phyloP scores from a whole-genome alignment of 2,113 vertebrate species.

The Serranochromis macrocephalus region DNA sequence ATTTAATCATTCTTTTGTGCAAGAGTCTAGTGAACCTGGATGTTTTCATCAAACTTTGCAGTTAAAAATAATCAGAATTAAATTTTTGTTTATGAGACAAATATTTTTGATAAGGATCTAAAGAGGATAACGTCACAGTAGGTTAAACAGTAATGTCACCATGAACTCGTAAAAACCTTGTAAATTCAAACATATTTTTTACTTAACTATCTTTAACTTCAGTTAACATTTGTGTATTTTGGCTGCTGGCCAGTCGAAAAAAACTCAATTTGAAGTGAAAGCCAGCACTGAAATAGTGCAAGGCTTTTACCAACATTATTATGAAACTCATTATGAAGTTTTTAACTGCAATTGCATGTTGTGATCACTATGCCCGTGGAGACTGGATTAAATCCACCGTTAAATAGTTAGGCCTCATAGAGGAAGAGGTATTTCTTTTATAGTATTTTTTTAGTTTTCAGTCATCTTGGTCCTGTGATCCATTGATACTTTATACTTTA shows the following conservation, averaged over 20 bases:
- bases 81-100: not conserved
- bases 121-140: not conserved
- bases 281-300: not conserved
- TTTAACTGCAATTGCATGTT: not conserved
- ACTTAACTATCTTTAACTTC: not conserved
- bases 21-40: not conserved
- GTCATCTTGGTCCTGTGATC: not conserved
- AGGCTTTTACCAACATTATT: not conserved
- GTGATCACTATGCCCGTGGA: not conserved
- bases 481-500: not conserved
- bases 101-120: not conserved
- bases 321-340: not conserved
- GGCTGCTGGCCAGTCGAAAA: not conserved
- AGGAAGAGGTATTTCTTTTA: not conserved
- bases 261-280: not conserved
- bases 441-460: not conserved
- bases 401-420: not conserved
- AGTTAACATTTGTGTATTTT: not conserved
- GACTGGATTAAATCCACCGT: not conserved
- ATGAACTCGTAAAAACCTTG: not conserved
- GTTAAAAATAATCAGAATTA: not conserved
- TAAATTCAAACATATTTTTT: not conserved
- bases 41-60: not conserved
- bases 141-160: not conserved
- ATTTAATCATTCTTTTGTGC: not conserved